phyloP scores from a whole-genome alignment of 2,888 invertebrate species.

The Caenorhabditis angaria region DNA sequence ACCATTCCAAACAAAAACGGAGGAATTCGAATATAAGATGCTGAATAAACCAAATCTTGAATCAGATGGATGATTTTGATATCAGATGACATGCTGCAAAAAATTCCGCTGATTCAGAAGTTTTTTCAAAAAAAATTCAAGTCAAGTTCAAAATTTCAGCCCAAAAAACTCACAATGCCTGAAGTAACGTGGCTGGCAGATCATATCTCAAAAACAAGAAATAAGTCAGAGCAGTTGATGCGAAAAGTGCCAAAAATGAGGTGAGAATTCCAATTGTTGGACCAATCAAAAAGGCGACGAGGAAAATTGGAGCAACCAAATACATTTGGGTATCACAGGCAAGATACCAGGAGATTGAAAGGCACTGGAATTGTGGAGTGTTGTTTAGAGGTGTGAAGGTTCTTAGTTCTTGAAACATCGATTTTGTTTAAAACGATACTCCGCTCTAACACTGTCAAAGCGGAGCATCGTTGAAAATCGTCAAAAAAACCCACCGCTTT shows the following conservation, averaged over 20 bases:
- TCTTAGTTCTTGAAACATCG: no score
- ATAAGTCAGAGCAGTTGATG: conserved; percentile 21
- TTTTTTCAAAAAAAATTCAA: neutral
- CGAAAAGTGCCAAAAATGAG: neutral
- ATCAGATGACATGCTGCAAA: conserved; percentile 29
- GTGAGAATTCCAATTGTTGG: conserved; percentile 20
- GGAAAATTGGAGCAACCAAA: conserved; percentile 39
- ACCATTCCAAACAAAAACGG: conserved; percentile 73
- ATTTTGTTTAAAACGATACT: neutral
- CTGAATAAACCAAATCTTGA: conserved; percentile 33
- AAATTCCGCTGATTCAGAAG: neutral
- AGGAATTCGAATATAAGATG: conserved; percentile 68
- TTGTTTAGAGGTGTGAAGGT: neutral
- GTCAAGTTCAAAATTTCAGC: no score
- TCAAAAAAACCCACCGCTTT: conserved; percentile 11
- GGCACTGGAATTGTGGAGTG: conserved; percentile 39
- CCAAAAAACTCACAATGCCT: conserved; percentile 24
- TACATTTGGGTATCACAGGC: conserved; percentile 46
- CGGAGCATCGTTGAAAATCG: no score
- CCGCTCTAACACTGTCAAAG: no score
- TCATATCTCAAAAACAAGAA: conserved; percentile 22
- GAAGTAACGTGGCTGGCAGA: conserved; percentile 28
- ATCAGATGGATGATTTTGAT: conserved; percentile 21
- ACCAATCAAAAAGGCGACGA: conserved; percentile 34
- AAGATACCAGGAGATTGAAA: conserved; percentile 44